Evolutionary conservation across 1,140 invertebrate genomes (phyloP).

Genomic region (Drosophila persimilis): DNA sequence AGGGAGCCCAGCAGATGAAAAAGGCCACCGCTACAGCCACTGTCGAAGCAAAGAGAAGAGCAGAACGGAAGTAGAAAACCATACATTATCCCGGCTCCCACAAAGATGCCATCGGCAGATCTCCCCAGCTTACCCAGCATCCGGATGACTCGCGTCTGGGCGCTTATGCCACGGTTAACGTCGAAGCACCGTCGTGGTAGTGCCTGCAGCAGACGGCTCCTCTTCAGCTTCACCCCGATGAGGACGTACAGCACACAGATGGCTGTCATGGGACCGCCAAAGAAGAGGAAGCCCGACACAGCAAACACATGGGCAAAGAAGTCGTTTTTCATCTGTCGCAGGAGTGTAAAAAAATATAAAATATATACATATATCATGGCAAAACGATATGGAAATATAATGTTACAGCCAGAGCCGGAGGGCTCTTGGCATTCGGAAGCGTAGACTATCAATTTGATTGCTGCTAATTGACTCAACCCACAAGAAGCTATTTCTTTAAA

Average conservation of each 20-base stretch:
- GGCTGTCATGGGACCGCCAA: constrained; percentile 92
- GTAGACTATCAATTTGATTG: constrained; percentile 26
- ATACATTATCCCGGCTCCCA: constrained; percentile 1
- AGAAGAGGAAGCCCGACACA: constrained; percentile 93
- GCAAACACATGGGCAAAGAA: constrained; percentile 90
- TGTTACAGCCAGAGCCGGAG: constrained; percentile 8
- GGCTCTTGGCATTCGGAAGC: no score
- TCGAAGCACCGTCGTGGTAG: constrained; percentile 70
- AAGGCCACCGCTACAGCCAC: constrained; percentile 97
- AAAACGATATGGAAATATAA: constrained; percentile 6
- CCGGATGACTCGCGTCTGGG: constrained; percentile 86
- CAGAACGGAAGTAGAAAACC: constrained; percentile 3
- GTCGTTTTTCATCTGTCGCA: constrained; percentile 84
- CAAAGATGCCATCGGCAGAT: background rate
- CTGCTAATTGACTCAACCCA: constrained; percentile 11
- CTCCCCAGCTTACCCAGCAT: constrained; percentile 86
- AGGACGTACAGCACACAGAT: constrained; percentile 93
- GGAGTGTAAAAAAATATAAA: constrained; percentile 15
- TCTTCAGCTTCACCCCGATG: constrained; percentile 90
- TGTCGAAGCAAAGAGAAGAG: constrained; percentile 83
- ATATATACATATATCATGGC: constrained; percentile 1
- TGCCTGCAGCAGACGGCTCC: constrained; percentile 79
- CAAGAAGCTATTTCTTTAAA: background rate
- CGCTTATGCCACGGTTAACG: constrained; percentile 79
- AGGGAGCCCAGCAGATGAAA: constrained; percentile 97